Evolutionary conservation across 2,888 invertebrate genomes (phyloP).

Genomic region (Drosophila vallismaia): DNA sequence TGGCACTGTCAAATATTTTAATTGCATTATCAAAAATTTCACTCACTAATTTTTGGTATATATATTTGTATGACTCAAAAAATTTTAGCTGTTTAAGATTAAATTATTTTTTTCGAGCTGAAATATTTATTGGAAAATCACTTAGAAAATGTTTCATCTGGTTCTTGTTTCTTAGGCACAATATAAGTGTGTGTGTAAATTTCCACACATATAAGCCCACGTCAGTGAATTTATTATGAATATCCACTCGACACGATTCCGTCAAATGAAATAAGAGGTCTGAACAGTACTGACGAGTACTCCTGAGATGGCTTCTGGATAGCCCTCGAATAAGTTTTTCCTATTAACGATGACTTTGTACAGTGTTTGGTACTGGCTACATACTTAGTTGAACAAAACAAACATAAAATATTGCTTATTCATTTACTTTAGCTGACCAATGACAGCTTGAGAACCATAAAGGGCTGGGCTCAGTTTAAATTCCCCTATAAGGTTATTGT

Average conservation of each 20-base stretch:
- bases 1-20: background rate
- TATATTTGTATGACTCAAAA: background rate
- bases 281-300: conserved; percentile 85
- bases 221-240: conserved; percentile 84
- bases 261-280: conserved; percentile 85
- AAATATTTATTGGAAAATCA: conserved; percentile 67
- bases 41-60: conserved; percentile 21
- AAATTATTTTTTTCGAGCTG: conserved; percentile 41
- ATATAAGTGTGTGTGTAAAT: conserved; percentile 74
- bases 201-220: conserved; percentile 81
- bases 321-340: conserved; percentile 84
- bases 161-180: conserved; percentile 71
- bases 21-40: background rate
- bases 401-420: conserved; percentile 75
- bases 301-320: conserved; percentile 85
- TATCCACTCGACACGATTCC: conserved; percentile 85
- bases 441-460: conserved; percentile 38
- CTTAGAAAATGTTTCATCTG: conserved; percentile 71
- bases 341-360: conserved; percentile 80
- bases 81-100: conserved; percentile 5
- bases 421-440: conserved; percentile 60
- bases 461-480: conserved; percentile 50
- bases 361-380: conserved; percentile 76
- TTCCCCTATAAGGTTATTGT: conserved; percentile 33
- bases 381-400: conserved; percentile 76